Conservation (phyloP, 2,888 invertebrate species). For the Xylota segnis region DNA sequence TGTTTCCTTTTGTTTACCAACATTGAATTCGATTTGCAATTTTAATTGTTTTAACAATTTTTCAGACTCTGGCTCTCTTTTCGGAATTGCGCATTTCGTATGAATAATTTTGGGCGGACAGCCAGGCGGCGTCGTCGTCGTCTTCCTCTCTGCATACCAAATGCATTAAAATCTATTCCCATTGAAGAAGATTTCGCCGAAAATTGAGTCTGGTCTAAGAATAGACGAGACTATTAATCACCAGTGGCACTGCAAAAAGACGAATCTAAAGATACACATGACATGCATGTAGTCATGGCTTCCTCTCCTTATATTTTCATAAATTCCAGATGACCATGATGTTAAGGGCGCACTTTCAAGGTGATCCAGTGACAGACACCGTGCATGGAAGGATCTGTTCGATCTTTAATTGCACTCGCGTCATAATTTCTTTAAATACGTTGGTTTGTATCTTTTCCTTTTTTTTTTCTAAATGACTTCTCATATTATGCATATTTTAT, state of each 20-base stretch:
- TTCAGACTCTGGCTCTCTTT: background rate
- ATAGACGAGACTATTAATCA: conserved; percentile 50
- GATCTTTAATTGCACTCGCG: conserved; percentile 35
- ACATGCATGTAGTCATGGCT: background rate
- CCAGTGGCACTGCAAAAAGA: background rate
- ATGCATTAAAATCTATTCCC: conserved; percentile 24
- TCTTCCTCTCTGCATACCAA: conserved; percentile 35
- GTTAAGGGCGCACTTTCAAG: conserved; percentile 24
- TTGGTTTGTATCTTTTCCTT: no score
- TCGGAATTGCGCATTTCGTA: conserved; percentile 45
- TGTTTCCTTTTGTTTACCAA: conserved; percentile 64
- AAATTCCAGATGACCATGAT: background rate
- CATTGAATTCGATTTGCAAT: conserved; percentile 64
- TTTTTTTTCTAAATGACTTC: conserved; percentile 4
- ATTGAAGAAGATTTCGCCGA: conserved; percentile 2
- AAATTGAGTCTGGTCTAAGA: conserved; percentile 22
- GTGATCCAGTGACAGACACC: conserved; percentile 20
- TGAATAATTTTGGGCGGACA: conserved; percentile 16
- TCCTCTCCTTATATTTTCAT: background rate
- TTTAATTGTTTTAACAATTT: conserved; percentile 52
- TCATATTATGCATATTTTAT: conserved; percentile 22
- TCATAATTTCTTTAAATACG: conserved; percentile 27
- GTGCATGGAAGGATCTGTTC: conserved; percentile 7
- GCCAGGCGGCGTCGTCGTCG: background rate
- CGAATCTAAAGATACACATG: background rate